Evolutionary conservation across 2,113 vertebrate species (phyloP).

Genomic region (Bungarus multicinctus): DNA sequence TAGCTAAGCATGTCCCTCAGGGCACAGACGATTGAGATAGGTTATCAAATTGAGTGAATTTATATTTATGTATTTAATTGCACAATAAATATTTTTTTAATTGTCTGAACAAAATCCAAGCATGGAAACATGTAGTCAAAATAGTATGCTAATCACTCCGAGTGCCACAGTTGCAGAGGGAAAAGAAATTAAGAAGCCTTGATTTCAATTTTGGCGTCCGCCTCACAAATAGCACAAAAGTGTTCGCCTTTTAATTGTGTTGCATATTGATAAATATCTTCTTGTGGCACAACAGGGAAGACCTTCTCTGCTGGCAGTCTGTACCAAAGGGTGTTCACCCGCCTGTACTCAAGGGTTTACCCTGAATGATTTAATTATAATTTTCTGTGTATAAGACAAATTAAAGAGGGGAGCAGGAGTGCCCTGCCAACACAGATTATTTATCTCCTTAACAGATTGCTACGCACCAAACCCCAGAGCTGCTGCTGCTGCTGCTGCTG

Average conservation of each 20-base stretch:
- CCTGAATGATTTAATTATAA: slow-evolving; percentile 97
- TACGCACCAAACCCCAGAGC: slow-evolving; percentile 86
- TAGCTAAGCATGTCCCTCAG: slow-evolving; percentile 61
- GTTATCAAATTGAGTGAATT: slow-evolving; percentile 65
- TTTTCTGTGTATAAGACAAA: slow-evolving; percentile 92
- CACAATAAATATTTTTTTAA: slow-evolving; percentile 74
- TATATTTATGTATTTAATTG: slow-evolving; percentile 64
- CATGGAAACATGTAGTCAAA: slow-evolving; percentile 57
- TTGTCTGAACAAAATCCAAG: slow-evolving; percentile 70
- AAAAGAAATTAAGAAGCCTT: slow-evolving; percentile 72
- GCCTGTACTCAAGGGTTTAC: slow-evolving; percentile 83
- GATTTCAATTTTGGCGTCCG: slow-evolving; percentile 67
- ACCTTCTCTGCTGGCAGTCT: slow-evolving; percentile 74
- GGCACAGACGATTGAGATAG: slow-evolving; percentile 57
- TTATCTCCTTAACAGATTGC: slow-evolving; percentile 95
- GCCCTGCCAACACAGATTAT: slow-evolving; percentile 92
- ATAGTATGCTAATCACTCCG: slow-evolving; percentile 72
- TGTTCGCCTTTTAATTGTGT: slow-evolving; percentile 62
- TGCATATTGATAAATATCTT: slow-evolving; percentile 79
- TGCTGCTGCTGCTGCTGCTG: slow-evolving; percentile 62
- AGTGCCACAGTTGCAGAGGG: slow-evolving; percentile 57
- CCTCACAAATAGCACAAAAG: slow-evolving; percentile 71
- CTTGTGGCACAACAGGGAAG: slow-evolving; percentile 68
- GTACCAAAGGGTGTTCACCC: slow-evolving; percentile 70
- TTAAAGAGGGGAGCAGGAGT: slow-evolving; percentile 88